phyloP scores from a whole-genome alignment of 2,888 invertebrate genomes.

The Drosophila helvetica region DNA sequence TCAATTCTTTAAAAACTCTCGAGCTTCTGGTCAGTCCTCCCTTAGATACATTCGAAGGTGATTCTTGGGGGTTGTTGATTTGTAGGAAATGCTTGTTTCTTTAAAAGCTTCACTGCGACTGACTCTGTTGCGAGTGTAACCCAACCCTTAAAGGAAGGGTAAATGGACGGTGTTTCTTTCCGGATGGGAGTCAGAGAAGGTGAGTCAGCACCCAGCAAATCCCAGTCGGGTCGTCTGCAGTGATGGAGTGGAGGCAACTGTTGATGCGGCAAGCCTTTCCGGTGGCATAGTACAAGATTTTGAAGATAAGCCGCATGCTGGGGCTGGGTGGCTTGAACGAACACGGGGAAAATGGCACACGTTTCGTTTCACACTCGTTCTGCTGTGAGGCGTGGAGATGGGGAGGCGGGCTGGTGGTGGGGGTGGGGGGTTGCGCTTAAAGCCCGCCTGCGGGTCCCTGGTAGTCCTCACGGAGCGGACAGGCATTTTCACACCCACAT shows the following conservation, averaged over 20 bases:
- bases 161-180: not conserved
- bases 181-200: slow-evolving; percentile 35
- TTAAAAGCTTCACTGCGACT: slow-evolving; percentile 51
- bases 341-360: slow-evolving; percentile 70
- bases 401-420: too few species aligned
- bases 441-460: slow-evolving; percentile 40
- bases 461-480: slow-evolving; percentile 46
- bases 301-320: slow-evolving; percentile 74
- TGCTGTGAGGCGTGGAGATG: slow-evolving; percentile 19
- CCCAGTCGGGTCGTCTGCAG: not conserved
- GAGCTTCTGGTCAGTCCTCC: not conserved
- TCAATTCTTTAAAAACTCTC: slow-evolving; percentile 51
- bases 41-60: too few species aligned
- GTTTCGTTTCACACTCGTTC: slow-evolving; percentile 75
- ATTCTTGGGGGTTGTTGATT: slow-evolving; percentile 37
- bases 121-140: slow-evolving; percentile 61
- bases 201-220: slow-evolving; percentile 60
- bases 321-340: slow-evolving; percentile 63
- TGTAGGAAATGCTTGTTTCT: slow-evolving; percentile 59
- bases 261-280: slow-evolving; percentile 68
- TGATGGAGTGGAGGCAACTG: slow-evolving; percentile 51
- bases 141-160: slow-evolving; percentile 71
- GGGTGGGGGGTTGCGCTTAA: slow-evolving; percentile 17
- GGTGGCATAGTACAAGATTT: slow-evolving; percentile 75
- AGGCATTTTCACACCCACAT: slow-evolving; percentile 48